Conservation (phyloP, 2,797 vertebrate species). For the Hydrolagus colliei region DNA sequence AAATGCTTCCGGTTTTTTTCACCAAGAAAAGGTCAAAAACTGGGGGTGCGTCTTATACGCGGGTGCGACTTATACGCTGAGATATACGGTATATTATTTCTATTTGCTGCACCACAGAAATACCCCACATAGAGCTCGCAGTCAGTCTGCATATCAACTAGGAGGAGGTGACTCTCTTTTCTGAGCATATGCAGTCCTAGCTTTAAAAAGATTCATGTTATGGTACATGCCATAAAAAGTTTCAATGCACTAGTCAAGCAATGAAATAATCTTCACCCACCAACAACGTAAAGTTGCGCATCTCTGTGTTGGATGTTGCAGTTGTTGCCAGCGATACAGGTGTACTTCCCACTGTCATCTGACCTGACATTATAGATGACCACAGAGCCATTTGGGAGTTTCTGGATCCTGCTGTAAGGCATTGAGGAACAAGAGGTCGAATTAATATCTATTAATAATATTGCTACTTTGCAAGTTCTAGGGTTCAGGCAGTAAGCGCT, state of each 20-base stretch:
- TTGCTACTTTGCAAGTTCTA: background rate
- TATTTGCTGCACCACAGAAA: too few relatives aligned
- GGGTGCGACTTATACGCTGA: too few relatives aligned
- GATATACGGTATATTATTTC: too few relatives aligned
- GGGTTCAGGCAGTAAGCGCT: background rate
- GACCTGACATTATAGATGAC: constrained; percentile 77
- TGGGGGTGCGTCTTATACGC: too few relatives aligned
- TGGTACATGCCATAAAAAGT: too few relatives aligned
- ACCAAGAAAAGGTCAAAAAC: too few relatives aligned
- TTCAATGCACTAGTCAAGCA: too few relatives aligned
- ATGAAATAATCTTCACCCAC: constrained; percentile 56
- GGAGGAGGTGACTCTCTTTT: background rate
- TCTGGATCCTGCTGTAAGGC: constrained; percentile 70
- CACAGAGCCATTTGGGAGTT: constrained; percentile 85
- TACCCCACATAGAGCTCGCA: too few relatives aligned
- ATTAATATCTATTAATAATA: background rate
- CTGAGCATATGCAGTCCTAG: background rate
- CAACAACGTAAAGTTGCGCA: constrained; percentile 84
- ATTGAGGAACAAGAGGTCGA: background rate
- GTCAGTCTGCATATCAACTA: too few relatives aligned
- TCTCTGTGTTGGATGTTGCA: constrained; percentile 83
- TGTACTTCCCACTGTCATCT: constrained; percentile 84
- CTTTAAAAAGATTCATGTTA: too few relatives aligned
- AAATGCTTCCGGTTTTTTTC: too few relatives aligned
- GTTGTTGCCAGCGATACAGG: constrained; percentile 90